phyloP scores from a whole-genome alignment of 1,140 invertebrate species.

The Drosophila paulistorum region DNA sequence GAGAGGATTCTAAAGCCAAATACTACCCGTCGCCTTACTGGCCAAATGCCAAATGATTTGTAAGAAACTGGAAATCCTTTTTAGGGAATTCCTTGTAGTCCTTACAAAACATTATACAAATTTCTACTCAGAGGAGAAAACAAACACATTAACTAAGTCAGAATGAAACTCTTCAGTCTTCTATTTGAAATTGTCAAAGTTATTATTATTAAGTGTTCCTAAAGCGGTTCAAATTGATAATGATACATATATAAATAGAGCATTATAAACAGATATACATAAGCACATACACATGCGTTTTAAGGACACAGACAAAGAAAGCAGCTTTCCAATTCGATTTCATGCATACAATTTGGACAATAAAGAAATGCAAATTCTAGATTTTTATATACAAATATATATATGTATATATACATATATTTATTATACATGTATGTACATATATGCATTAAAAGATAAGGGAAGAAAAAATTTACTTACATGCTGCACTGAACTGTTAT shows the following conservation, averaged over 20 bases:
- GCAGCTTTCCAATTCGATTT: not conserved
- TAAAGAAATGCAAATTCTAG: slow-evolving; percentile 1
- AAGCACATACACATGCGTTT: slow-evolving; percentile 18
- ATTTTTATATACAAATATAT: slow-evolving; percentile 12
- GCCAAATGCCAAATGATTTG: no score
- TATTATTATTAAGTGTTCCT: no score
- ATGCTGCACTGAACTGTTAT: slow-evolving; percentile 77
- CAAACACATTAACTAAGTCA: no score
- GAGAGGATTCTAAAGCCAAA: no score
- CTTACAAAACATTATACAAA: no score
- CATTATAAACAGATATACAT: not conserved
- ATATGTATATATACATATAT: slow-evolving; percentile 22
- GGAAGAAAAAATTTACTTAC: slow-evolving; percentile 63
- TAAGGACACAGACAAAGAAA: slow-evolving; percentile 14
- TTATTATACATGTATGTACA: not conserved
- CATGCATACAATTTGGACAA: slow-evolving; percentile 4
- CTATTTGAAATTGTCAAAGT: no score
- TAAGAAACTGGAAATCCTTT: no score
- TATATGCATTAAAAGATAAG: slow-evolving; percentile 36
- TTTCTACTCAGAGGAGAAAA: no score
- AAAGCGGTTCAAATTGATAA: no score
- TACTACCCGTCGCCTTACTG: no score
- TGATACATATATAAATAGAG: not conserved
- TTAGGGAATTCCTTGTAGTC: no score
- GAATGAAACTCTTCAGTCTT: no score